These are phyloP conservation scores for Morone chrysops DNA, from an alignment of 2,113 vertebrate genomes.

Conservation along the genomic window DNA sequence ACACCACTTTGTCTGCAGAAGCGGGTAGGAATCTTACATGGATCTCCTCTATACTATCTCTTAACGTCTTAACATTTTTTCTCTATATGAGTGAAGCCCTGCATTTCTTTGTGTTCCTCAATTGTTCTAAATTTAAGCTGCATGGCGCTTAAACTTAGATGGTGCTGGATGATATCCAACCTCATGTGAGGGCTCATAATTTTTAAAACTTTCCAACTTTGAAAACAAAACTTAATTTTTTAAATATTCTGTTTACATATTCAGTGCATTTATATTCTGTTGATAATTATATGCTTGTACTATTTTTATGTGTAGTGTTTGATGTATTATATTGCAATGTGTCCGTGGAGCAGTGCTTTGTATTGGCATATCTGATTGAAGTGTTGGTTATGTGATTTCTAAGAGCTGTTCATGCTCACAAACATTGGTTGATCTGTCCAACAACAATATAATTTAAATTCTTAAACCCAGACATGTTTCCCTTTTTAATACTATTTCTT, in stretches of 20 bases:
- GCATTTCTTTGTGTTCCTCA: not conserved
- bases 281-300: not conserved
- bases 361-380: not conserved
- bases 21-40: slow-evolving; percentile 85
- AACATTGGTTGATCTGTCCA: not conserved
- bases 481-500: not conserved
- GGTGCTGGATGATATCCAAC: not conserved
- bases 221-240: no score
- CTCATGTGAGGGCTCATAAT: slow-evolving; percentile 10
- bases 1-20: slow-evolving; percentile 91
- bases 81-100: not conserved
- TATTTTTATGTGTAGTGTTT: not conserved
- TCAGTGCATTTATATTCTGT: not conserved
- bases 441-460: not conserved
- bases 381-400: not conserved
- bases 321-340: not conserved
- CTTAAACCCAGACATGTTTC: not conserved
- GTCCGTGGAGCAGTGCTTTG: not conserved
- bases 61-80: not conserved
- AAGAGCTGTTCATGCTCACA: not conserved
- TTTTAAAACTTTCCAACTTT: not conserved
- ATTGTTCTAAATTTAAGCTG: not conserved
- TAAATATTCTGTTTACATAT: not conserved
- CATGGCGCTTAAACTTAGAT: not conserved
- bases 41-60: slow-evolving; percentile 43